Evolutionary conservation across 92 coral and sea anemone genomes (phyloP).

Genomic region (Porites lobata): DNA sequence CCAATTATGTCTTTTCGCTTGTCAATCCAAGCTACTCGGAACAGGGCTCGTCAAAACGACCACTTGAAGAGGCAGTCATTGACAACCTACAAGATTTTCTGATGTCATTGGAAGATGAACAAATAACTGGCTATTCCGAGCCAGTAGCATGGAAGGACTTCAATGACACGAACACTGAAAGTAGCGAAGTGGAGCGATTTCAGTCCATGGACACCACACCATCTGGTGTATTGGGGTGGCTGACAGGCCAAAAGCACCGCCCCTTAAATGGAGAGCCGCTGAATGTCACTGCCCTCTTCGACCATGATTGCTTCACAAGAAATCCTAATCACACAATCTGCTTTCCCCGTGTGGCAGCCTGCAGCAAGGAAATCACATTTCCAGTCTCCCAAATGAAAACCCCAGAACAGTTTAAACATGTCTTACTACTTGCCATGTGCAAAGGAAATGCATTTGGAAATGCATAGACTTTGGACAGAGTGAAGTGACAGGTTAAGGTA

Average conservation of each 20-base stretch:
- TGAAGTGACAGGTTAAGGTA: no score
- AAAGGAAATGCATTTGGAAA: no score
- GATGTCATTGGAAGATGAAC: slow-evolving; percentile 68
- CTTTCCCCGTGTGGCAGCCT: slow-evolving; percentile 77
- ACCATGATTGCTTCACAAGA: slow-evolving; percentile 74
- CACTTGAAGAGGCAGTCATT: slow-evolving; percentile 62
- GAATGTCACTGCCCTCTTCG: slow-evolving; percentile 58
- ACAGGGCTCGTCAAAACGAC: slow-evolving; percentile 57
- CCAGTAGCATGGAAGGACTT: slow-evolving; percentile 67
- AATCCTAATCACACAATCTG: slow-evolving; percentile 81
- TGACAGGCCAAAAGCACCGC: slow-evolving; percentile 80
- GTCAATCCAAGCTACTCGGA: slow-evolving; percentile 63
- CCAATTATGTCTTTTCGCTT: slow-evolving; percentile 76
- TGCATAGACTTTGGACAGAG: no score
- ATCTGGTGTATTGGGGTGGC: slow-evolving; percentile 85
- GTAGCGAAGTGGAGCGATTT: slow-evolving; percentile 26
- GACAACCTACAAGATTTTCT: slow-evolving; percentile 77
- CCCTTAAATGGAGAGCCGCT: slow-evolving; percentile 77
- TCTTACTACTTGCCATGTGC: no score
- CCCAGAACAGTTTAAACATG: slow-evolving; percentile 52
- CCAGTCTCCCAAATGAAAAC: slow-evolving; percentile 81
- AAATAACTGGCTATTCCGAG: slow-evolving; percentile 40
- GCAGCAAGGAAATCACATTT: slow-evolving; percentile 71
- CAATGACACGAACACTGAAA: slow-evolving; percentile 1
- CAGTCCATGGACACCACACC: slow-evolving; percentile 62